Evolutionary conservation across 35 echinoderm and acorn worm species (phyloP).

Genomic region (Hemicentrotus pulcherrimus): DNA sequence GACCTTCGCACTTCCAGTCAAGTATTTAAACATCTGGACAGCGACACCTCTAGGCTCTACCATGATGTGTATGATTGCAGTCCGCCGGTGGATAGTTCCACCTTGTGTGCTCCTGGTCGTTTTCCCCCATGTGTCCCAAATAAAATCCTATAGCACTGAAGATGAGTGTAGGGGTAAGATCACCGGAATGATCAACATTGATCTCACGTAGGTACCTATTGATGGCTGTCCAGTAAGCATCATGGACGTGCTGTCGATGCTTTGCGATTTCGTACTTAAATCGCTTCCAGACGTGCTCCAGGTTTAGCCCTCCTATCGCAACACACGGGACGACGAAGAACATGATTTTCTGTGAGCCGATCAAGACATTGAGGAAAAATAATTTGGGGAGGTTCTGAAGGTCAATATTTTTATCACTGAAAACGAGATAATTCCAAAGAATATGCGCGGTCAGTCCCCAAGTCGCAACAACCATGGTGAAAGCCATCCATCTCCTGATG

Average conservation of each 20-base stretch:
- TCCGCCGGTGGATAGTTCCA: not conserved
- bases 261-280: slow-evolving; percentile 40
- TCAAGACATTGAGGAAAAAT: slow-evolving; percentile 56
- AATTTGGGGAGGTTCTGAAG: not conserved
- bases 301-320: slow-evolving; percentile 56
- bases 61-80: not conserved
- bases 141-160: slow-evolving; percentile 55
- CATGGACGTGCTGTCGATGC: not conserved
- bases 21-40: too few species aligned
- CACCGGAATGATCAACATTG: not conserved
- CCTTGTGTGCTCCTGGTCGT: slow-evolving; percentile 16
- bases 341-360: slow-evolving; percentile 69
- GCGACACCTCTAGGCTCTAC: too few species aligned
- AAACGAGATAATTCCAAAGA: slow-evolving; percentile 65
- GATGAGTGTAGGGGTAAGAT: slow-evolving; percentile 52
- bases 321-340: slow-evolving; percentile 61
- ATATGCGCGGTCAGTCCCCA: slow-evolving; percentile 67
- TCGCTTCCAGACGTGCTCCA: slow-evolving; percentile 56
- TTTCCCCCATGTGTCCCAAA: slow-evolving; percentile 31
- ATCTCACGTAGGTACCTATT: slow-evolving; percentile 12
- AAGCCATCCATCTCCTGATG: slow-evolving; percentile 59
- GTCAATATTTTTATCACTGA: not conserved
- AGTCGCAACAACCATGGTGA: slow-evolving; percentile 61
- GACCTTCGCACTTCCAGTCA: too few species aligned
- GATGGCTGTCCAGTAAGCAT: slow-evolving; percentile 45